Base-by-base conservation (phyloP, 2,113 vertebrate genomes). In the Crotalus viridis region DNA sequence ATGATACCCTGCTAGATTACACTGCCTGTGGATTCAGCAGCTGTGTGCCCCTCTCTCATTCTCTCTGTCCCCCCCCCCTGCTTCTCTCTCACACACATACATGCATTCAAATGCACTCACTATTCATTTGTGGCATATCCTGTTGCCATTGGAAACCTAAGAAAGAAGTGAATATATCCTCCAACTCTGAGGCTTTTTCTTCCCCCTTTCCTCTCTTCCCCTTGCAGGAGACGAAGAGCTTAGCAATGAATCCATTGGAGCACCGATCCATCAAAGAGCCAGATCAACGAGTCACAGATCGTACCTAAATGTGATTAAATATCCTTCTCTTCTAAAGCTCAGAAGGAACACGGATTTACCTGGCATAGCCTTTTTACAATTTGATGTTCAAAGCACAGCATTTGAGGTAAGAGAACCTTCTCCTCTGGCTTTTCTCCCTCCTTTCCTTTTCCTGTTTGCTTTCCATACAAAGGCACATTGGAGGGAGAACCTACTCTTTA, bases 101-200 rank as follows among this genome's bases (percentile, higher is more conserved):
- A 92, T 93, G 64, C 95, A 85, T 94, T 51, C 94, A 39, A 51
- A 89, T 93, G 55, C 94, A 39, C 94, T 94, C 97, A 96, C 97
- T 98, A 97, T 97, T 97, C 97, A 97, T 98, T 96, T 97, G 97
- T 98, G 98, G 98, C 97, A 98, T 98, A 98, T 98, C 97, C 95
- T 94, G 98, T 98, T 98, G 98, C 98, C 95, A 98, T 98, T 97
- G 98, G 98, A 98, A 98, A 97, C 98, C 98, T 98, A 98, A 98
- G 98, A 98, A 98, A 98, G 97, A 98, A 98, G 97, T 97, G 98
- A 97, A 96, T 98, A 97, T 98, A 97, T 96, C 97, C 97, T 98
- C 97, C 97, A 98, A 98, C 97, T 97, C 98, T 98, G 97, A 94
- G 96, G 96, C 97, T 91, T 96, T 94, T 69, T 94, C 95, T 96